Conservation (phyloP, 1,140 invertebrate species). For the Zaprionus tsacasi region DNA sequence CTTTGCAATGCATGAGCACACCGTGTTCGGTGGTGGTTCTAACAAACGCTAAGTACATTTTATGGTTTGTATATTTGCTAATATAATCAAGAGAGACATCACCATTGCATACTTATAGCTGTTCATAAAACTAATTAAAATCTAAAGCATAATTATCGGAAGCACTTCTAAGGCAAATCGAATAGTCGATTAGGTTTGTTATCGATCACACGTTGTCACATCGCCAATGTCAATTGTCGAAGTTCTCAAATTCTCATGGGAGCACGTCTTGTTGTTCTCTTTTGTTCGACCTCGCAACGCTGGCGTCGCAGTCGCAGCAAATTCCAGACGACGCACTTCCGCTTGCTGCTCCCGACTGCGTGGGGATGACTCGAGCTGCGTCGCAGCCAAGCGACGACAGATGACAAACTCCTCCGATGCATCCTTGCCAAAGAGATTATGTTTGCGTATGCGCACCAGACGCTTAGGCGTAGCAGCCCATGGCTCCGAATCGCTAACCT, state of each 20-base stretch:
- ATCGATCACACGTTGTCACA: slow-evolving; percentile 27
- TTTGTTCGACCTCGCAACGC: slow-evolving; percentile 21
- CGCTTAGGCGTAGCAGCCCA: slow-evolving; percentile 52
- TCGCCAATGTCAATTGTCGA: background rate
- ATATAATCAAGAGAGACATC: slow-evolving; percentile 7
- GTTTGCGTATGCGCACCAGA: slow-evolving; percentile 48
- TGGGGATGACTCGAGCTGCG: slow-evolving; percentile 18
- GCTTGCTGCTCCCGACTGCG: slow-evolving; percentile 24
- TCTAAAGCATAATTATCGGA: slow-evolving; percentile 62
- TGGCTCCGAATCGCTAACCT: background rate
- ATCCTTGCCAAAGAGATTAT: slow-evolving; percentile 58
- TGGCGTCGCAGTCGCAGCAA: slow-evolving; percentile 27
- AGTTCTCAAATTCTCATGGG: slow-evolving; percentile 48
- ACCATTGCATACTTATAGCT: slow-evolving; percentile 58
- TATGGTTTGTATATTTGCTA: slow-evolving; percentile 36
- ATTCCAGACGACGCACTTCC: slow-evolving; percentile 42
- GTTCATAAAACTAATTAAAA: slow-evolving; percentile 28
- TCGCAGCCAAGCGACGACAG: slow-evolving; percentile 35
- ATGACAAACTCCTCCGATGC: slow-evolving; percentile 42
- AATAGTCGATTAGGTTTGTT: slow-evolving; percentile 10
- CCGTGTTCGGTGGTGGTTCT: no score
- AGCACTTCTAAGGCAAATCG: slow-evolving; percentile 45
- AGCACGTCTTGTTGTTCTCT: slow-evolving; percentile 33
- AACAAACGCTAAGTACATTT: slow-evolving; percentile 1
- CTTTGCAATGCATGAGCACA: no score